Evolutionary conservation across 2,113 vertebrate genomes (phyloP).

Genomic region (Chaetura pelagica): DNA sequence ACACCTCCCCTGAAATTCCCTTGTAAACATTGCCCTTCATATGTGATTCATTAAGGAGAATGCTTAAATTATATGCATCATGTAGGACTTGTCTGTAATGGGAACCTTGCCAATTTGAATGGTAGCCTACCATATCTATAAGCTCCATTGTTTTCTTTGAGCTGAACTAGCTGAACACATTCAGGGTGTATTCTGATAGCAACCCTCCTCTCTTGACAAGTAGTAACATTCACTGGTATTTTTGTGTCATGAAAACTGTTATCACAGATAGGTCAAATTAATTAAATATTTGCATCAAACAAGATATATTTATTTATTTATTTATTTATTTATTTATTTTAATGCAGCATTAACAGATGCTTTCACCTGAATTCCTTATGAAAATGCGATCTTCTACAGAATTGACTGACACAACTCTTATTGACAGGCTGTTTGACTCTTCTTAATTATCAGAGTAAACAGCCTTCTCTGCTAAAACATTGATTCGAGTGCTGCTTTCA

Average conservation of each 20-base stretch:
- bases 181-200: not conserved
- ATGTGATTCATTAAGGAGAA: conserved; percentile 24
- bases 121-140: conserved; percentile 26
- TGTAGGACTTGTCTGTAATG: not conserved
- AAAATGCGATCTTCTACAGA: not conserved
- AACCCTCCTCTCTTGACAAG: not conserved
- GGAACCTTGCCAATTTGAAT: conserved; percentile 38
- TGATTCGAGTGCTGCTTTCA: not conserved
- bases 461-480: not conserved
- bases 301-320: too few relatives aligned
- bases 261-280: not conserved
- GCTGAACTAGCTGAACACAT: not conserved
- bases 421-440: not conserved
- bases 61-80: conserved; percentile 6
- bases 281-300: not conserved
- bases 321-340: too few relatives aligned
- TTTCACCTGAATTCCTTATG: not conserved
- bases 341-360: not conserved
- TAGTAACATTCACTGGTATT: not conserved
- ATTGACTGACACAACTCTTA: not conserved
- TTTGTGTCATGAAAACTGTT: not conserved
- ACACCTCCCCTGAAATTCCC: not conserved
- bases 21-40: not conserved
- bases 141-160: not conserved
- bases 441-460: not conserved